phyloP scores from a whole-genome alignment of 1,140 invertebrate species.

The Caenorhabditis latens region DNA sequence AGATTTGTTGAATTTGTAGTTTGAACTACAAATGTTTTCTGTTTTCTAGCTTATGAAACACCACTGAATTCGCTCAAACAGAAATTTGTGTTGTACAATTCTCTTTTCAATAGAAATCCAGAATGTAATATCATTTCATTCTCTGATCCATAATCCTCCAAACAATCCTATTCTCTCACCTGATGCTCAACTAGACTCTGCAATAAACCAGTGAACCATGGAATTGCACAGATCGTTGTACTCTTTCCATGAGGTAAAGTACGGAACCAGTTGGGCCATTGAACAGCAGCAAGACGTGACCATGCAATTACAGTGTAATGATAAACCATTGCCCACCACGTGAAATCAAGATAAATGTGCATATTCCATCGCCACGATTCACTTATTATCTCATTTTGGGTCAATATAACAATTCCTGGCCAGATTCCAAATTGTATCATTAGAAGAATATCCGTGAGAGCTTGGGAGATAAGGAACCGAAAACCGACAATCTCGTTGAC shows the following conservation, averaged over 20 bases:
- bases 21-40: slow-evolving; percentile 2
- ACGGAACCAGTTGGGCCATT: slow-evolving; percentile 70
- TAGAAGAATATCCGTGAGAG: slow-evolving; percentile 65
- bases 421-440: slow-evolving; percentile 68
- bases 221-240: slow-evolving; percentile 64
- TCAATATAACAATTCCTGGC: slow-evolving; percentile 68
- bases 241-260: slow-evolving; percentile 61
- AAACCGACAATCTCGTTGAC: slow-evolving; percentile 68
- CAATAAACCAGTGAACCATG: slow-evolving; percentile 68
- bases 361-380: slow-evolving; percentile 62
- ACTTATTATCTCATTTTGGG: slow-evolving; percentile 67
- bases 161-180: slow-evolving; percentile 32
- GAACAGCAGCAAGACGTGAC: slow-evolving; percentile 68
- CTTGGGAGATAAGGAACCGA: slow-evolving; percentile 65
- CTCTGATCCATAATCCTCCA: too few species aligned
- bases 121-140: too few species aligned
- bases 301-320: slow-evolving; percentile 70
- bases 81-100: too few species aligned
- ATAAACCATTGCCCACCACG: slow-evolving; percentile 69
- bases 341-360: slow-evolving; percentile 69
- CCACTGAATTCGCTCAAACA: too few species aligned
- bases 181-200: slow-evolving; percentile 69
- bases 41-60: background rate
- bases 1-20: background rate
- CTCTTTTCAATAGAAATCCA: too few species aligned